Evolutionary conservation across 1,140 invertebrate species (phyloP).

Genomic region (Drosophila lini): DNA sequence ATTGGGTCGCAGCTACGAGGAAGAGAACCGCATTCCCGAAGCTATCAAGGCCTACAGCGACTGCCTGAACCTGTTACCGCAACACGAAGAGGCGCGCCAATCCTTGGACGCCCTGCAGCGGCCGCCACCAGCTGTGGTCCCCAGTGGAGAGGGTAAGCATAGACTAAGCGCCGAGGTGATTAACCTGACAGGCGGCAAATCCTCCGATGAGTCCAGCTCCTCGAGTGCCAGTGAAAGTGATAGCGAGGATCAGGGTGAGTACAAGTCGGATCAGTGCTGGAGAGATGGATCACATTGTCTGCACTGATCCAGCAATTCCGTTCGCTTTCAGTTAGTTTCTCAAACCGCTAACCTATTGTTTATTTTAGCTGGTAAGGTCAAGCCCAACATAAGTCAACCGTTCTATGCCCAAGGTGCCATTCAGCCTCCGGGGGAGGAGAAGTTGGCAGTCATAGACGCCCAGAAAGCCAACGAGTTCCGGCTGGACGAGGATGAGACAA

Average conservation of each 20-base stretch:
- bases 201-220: conserved; percentile 64
- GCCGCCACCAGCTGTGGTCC: conserved; percentile 12
- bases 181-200: conserved; percentile 24
- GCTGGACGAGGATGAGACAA: conserved; percentile 92
- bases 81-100: conserved; percentile 93
- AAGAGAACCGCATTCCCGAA: conserved; percentile 93
- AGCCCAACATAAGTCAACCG: conserved; percentile 80
- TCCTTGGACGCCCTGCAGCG: conserved; percentile 87
- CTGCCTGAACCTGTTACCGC: conserved; percentile 91
- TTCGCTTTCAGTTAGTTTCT: no score
- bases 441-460: conserved; percentile 56
- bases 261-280: background rate
- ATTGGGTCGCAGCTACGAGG: conserved; percentile 92
- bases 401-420: conserved; percentile 73
- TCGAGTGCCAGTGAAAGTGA: conserved; percentile 58
- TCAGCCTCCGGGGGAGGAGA: conserved; percentile 80
- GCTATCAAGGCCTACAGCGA: conserved; percentile 93
- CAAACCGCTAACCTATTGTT: background rate
- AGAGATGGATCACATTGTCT: background rate
- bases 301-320: background rate
- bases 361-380: conserved; percentile 68
- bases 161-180: conserved; percentile 23
- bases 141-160: conserved; percentile 9
- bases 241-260: conserved; percentile 57
- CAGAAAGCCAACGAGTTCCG: conserved; percentile 84